Conservation (phyloP, 2,113 vertebrate genomes). For the Cromileptes altivelis region DNA sequence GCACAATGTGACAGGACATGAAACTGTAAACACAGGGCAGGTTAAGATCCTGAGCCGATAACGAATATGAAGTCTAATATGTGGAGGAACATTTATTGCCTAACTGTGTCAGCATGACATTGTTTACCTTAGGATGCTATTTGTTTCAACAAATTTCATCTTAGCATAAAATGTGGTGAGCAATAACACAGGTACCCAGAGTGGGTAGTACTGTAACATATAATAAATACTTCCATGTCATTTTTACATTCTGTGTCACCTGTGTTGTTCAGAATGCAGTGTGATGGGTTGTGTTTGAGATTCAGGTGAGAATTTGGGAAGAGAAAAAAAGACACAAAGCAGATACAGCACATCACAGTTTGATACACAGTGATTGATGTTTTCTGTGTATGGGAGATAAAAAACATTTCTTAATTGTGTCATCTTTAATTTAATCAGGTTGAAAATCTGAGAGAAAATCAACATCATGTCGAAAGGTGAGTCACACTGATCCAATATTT, state of each 20-base stretch:
- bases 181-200: neutral
- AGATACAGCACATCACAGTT: neutral
- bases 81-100: neutral
- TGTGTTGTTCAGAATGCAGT: constrained; percentile 36
- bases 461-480: constrained; percentile 68
- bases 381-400: neutral
- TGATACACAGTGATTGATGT: neutral
- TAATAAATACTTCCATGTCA: neutral
- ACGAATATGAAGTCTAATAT: neutral
- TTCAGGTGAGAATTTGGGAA: neutral
- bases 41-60: neutral
- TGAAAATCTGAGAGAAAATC: constrained; percentile 30
- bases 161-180: neutral
- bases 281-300: constrained; percentile 9
- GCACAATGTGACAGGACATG: constrained; percentile 9
- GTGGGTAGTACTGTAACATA: neutral
- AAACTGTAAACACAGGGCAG: constrained; percentile 17
- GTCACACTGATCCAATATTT: neutral
- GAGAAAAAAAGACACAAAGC: neutral
- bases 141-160: neutral
- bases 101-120: neutral
- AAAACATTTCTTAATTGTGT: no score
- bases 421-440: constrained; percentile 23
- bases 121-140: neutral
- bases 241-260: neutral